Conservation (phyloP, 1,140 invertebrate genomes). For the Rhopalosiphum padi region DNA sequence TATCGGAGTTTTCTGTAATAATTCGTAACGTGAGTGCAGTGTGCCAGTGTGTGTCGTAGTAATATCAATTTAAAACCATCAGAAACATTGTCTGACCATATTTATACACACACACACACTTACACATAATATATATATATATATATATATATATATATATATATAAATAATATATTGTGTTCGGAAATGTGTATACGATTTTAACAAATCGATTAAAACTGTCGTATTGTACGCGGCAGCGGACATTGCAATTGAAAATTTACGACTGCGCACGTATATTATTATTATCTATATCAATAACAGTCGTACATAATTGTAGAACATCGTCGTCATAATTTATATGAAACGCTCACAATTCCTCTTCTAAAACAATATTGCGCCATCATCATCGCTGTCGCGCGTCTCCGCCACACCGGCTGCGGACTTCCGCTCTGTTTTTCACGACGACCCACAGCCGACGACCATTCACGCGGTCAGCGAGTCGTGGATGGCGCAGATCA, state of each 20-base stretch:
- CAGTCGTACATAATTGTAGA: neutral
- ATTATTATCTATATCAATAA: neutral
- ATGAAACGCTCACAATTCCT: neutral
- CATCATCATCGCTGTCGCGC: neutral
- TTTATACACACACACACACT: neutral
- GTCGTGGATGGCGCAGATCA: neutral
- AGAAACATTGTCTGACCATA: neutral
- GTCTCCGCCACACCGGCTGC: neutral
- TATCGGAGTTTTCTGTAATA: neutral
- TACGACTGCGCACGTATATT: neutral
- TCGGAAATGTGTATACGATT: neutral
- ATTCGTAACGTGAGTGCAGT: neutral
- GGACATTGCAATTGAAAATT: neutral
- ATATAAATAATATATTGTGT: neutral
- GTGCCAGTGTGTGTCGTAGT: neutral
- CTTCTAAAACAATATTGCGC: neutral
- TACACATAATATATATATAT: no score
- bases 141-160: neutral
- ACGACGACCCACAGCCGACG: neutral
- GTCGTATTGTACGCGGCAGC: neutral
- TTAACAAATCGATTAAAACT: conserved; percentile 5
- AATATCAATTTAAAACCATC: conserved; percentile 14
- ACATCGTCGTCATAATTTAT: neutral
- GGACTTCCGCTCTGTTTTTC: neutral
- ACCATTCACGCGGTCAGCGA: neutral